Percentiles rank a stretch among this genome's conserved stretches.
Conservation (phyloP, 2,113 vertebrate genomes). For the Dinomys branickii region DNA sequence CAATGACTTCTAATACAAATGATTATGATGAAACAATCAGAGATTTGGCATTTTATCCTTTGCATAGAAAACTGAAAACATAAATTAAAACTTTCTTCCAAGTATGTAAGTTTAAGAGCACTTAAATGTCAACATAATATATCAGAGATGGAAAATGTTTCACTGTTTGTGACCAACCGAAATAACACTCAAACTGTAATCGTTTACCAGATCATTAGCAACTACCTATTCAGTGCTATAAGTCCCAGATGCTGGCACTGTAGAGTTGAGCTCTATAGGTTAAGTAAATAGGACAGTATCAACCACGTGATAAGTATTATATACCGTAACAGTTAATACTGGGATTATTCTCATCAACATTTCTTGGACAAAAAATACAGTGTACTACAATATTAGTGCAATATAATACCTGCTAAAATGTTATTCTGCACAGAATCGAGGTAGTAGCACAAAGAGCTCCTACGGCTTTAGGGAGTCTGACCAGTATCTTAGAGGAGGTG, state of each 20-base stretch:
- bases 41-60: not conserved
- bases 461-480: not conserved
- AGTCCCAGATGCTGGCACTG: not conserved
- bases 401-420: not conserved
- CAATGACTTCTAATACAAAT: not conserved
- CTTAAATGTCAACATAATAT: constrained; percentile 20
- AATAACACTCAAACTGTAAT: not conserved
- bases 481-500: not conserved
- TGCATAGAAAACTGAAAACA: not conserved
- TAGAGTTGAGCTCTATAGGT: not conserved
- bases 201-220: not conserved
- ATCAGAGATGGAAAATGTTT: not conserved
- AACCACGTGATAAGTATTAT: not conserved
- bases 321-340: not conserved
- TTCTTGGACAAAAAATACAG: not conserved
- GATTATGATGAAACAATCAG: not conserved
- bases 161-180: not conserved
- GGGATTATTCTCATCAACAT: not conserved
- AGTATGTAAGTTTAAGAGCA: not conserved
- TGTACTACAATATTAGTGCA: not conserved
- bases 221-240: not conserved
- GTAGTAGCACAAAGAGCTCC: not conserved
- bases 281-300: not conserved
- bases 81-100: constrained; percentile 43
- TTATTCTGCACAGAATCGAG: not conserved